phyloP scores from a whole-genome alignment of 2,888 invertebrate species.

The Troides aeacus region DNA sequence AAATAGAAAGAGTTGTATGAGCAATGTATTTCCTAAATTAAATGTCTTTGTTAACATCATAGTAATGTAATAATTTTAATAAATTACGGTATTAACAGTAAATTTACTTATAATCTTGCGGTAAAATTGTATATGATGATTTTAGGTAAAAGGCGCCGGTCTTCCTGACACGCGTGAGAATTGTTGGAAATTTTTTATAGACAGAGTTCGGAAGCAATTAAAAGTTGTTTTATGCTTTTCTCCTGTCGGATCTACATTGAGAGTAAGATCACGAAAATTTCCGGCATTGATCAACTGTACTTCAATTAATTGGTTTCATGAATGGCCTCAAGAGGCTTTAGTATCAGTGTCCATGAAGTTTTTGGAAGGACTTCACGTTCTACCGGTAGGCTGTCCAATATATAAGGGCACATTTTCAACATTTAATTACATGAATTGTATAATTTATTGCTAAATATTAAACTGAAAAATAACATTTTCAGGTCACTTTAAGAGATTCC shows the following conservation, averaged over 20 bases:
- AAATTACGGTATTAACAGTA: too few species aligned
- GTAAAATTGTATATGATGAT: background rate
- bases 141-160: slow-evolving; percentile 89
- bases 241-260: slow-evolving; percentile 95
- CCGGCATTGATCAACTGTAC: slow-evolving; percentile 97
- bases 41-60: too few species aligned
- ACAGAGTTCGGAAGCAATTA: slow-evolving; percentile 92
- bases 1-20: too few species aligned
- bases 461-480: slow-evolving; percentile 11
- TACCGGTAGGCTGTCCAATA: slow-evolving; percentile 82
- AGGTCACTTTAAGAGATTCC: slow-evolving; percentile 88
- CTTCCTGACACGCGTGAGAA: slow-evolving; percentile 95
- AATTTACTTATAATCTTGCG: too few species aligned
- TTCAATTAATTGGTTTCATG: slow-evolving; percentile 98
- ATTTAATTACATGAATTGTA: background rate
- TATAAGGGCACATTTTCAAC: background rate
- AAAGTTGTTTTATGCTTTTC: slow-evolving; percentile 98
- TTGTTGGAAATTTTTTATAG: slow-evolving; percentile 99
- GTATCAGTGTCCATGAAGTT: slow-evolving; percentile 95
- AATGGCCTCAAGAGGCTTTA: slow-evolving; percentile 98
- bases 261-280: slow-evolving; percentile 95
- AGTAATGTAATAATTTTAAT: too few species aligned
- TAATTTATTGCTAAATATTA: background rate
- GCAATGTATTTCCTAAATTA: too few species aligned
- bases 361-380: slow-evolving; percentile 87